Evolutionary conservation across 2,113 vertebrate species (phyloP), one percentile per base, ranked within the genome.

Genomic region (Burhinus oedicnemus): DNA sequence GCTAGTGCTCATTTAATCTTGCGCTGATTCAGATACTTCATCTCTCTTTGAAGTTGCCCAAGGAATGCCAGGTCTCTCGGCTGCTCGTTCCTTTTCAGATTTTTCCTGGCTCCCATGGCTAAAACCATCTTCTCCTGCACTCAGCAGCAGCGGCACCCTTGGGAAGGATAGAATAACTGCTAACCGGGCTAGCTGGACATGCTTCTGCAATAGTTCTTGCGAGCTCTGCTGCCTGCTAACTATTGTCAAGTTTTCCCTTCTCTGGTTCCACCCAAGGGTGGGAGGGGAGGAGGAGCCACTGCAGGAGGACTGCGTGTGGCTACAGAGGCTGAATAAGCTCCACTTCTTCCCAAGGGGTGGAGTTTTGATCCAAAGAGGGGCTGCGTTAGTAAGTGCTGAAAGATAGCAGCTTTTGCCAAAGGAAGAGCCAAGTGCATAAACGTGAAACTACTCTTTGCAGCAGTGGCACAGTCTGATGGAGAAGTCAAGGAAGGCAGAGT

Each of bases 211-310:
- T 11, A 58, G 89, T 27, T 32, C 90, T 65, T 47, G 71, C 26
- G 20, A 95, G 78, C 95, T 95, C 77, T 47, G 70, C 77, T 29
- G 93, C 86, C 80, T 54, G 95, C 80, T 61, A 85, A 90, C 91
- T 72, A 94, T 96, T 74, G 97, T 97, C 96, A 97, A 95, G 94
- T 94, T 97, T 96, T 96, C 90, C 91, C 96, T 95, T 83, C 96
- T 79, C 51, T 92, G 87, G 98, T 95, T 96, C 98, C 97, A 97
- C 98, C 98, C 97, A 91, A 96, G 89, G 95, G 94, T 87, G 58
- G 97, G 98, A 97, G 95, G 93, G 92, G 98, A 98, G 98, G 98
- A 98, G 98, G 98, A 96, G 98, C 96, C 95, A 44, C 65, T 74
- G 90, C 83, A 49, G 93, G 96, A 96, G 54, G 90, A 92, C 97